Percentiles rank a stretch among this genome's conserved stretches.
Evolutionary conservation across 2,797 vertebrate species (phyloP).

Genomic region (Choloepus didactylus): DNA sequence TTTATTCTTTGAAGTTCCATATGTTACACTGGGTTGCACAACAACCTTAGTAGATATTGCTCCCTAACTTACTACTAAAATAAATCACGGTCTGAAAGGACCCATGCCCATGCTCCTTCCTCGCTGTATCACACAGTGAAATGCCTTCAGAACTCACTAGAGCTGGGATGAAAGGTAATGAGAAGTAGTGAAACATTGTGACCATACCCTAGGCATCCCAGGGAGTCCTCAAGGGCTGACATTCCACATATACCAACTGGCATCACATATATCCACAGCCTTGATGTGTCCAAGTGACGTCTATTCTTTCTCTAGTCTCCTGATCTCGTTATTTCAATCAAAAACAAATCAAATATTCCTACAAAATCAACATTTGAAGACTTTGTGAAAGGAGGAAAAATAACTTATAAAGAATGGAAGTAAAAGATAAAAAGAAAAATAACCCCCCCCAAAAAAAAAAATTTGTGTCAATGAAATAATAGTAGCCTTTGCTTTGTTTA

Average conservation of each 20-base stretch:
- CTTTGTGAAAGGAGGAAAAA: constrained; percentile 18
- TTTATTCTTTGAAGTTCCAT: not conserved
- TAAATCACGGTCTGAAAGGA: constrained; percentile 36
- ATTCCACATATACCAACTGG: not conserved
- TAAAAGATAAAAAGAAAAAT: not conserved
- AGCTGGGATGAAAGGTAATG: not conserved
- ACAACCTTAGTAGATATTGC: not conserved
- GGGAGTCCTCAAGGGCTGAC: not conserved
- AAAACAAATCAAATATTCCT: constrained; percentile 29
- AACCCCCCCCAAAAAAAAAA: not conserved
- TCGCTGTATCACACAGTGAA: not conserved
- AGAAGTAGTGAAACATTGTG: not conserved
- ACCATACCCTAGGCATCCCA: not conserved
- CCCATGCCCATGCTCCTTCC: not conserved
- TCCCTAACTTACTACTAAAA: constrained; percentile 7
- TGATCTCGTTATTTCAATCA: constrained; percentile 43
- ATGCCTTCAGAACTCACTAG: not conserved
- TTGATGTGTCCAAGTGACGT: not conserved
- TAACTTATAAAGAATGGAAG: not conserved
- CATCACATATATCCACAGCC: not conserved
- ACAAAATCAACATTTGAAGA: constrained; percentile 50
- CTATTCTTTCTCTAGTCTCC: constrained; percentile 27
- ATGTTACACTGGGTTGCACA: not conserved
- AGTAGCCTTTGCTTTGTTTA: not conserved
- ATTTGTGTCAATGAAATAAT: constrained; percentile 20